Conservation (phyloP, 2,888 invertebrate genomes). For the Philonicus albiceps region DNA sequence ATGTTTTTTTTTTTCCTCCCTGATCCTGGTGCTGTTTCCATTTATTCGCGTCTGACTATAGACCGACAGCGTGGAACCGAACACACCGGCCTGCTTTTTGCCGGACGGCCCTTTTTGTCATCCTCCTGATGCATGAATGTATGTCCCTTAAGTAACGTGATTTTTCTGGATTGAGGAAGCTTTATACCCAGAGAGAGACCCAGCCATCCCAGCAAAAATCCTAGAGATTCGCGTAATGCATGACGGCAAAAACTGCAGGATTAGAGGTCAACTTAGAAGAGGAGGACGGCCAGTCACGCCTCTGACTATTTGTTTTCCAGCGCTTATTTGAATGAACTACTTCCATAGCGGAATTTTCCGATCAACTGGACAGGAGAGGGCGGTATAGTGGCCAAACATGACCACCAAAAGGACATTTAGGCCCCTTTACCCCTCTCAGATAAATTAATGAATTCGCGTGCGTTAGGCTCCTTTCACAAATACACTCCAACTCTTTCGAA, state of each 20-base stretch:
- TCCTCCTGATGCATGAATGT: slow-evolving; percentile 28
- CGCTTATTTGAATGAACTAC: slow-evolving; percentile 19
- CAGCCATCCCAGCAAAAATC: neutral
- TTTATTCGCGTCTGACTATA: slow-evolving; percentile 30
- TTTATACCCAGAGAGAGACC: neutral
- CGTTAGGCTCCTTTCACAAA: neutral
- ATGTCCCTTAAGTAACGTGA: slow-evolving; percentile 34
- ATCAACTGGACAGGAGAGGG: neutral
- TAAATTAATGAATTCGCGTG: neutral
- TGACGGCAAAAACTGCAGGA: neutral
- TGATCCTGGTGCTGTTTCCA: slow-evolving; percentile 2
- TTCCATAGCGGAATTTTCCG: neutral
- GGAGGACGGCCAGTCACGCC: slow-evolving; percentile 11
- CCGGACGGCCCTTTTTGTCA: slow-evolving; percentile 5
- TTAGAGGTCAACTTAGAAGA: slow-evolving; percentile 25
- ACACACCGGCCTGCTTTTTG: slow-evolving; percentile 15
- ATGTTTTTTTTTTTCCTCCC: slow-evolving; percentile 31
- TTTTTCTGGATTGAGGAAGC: neutral
- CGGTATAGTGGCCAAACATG: neutral
- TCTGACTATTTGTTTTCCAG: slow-evolving; percentile 17
- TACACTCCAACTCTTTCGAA: neutral
- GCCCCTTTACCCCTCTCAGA: neutral
- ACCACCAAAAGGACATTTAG: neutral
- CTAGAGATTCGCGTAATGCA: neutral
- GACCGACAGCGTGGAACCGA: slow-evolving; percentile 10